phyloP scores from a whole-genome alignment of 2,797 vertebrate genomes.

The Protosalanx chinensis region DNA sequence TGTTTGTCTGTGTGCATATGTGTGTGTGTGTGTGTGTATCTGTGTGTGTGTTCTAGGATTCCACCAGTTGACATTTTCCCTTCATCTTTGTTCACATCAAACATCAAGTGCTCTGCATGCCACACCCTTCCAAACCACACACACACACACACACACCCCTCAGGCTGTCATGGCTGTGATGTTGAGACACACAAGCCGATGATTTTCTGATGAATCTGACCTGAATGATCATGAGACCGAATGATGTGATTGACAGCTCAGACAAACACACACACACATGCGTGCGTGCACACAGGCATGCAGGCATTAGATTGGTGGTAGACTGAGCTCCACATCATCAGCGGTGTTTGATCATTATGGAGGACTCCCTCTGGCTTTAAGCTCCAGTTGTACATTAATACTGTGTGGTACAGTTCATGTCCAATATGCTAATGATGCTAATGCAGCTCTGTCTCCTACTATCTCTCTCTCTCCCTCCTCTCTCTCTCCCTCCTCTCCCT shows the following conservation, averaged over 20 bases:
- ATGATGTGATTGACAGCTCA: too few relatives aligned
- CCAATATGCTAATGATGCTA: too few relatives aligned
- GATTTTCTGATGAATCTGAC: neutral
- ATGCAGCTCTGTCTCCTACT: neutral
- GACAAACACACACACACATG: neutral
- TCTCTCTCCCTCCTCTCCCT: neutral
- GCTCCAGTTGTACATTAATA: too few relatives aligned
- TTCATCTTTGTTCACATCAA: conserved; percentile 3
- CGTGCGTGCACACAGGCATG: neutral
- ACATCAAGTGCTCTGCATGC: neutral
- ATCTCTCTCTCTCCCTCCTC: neutral
- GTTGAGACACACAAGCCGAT: too few relatives aligned
- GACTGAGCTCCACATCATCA: neutral
- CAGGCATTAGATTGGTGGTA: neutral
- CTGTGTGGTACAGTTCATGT: too few relatives aligned
- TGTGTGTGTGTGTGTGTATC: neutral
- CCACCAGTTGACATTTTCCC: conserved; percentile 7
- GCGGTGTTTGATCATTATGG: neutral
- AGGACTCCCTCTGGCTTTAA: neutral
- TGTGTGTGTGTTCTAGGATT: neutral
- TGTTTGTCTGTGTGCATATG: neutral
- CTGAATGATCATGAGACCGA: neutral
- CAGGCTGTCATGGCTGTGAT: neutral
- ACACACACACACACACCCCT: too few relatives aligned
- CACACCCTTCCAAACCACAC: neutral